These are phyloP conservation scores for Amblyraja radiata DNA, from an alignment of 2,797 vertebrate species.

Conservation along the genomic window DNA sequence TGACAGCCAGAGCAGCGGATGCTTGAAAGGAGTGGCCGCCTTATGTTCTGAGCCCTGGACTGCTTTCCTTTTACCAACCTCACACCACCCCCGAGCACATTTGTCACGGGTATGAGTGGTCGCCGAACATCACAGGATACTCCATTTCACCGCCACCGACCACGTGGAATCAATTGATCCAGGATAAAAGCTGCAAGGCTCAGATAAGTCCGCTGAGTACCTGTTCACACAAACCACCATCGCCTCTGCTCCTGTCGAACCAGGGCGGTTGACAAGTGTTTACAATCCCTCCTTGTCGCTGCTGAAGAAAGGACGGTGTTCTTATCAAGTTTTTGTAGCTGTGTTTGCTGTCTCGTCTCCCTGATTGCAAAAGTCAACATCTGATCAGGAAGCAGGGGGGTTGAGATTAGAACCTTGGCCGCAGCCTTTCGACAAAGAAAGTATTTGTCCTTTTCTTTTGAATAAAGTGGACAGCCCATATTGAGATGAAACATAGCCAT, in stretches of 20 bases:
- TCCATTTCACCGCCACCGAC: not conserved
- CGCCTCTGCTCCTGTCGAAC: not conserved
- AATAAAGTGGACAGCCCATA: not conserved
- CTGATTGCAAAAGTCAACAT: slow-evolving; percentile 27
- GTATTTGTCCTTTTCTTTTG: no score
- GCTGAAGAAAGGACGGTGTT: not conserved
- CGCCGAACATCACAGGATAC: not conserved
- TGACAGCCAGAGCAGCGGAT: no score
- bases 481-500: not conserved
- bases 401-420: slow-evolving; percentile 33
- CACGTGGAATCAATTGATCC: not conserved
- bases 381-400: slow-evolving; percentile 23
- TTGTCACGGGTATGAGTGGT: not conserved
- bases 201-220: not conserved
- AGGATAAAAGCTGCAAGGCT: not conserved
- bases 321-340: slow-evolving; percentile 31
- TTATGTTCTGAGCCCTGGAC: not conserved
- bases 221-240: not conserved
- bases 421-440: not conserved
- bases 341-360: slow-evolving; percentile 15
- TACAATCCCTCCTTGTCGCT: not conserved
- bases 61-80: not conserved
- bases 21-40: no score
- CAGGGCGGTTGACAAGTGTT: not conserved
- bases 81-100: not conserved